A percentile compares a stretch with the other conserved stretches of the same genome.
phyloP scores from a whole-genome alignment of 2,113 vertebrate genomes.

The Lipotes vexillifer region DNA sequence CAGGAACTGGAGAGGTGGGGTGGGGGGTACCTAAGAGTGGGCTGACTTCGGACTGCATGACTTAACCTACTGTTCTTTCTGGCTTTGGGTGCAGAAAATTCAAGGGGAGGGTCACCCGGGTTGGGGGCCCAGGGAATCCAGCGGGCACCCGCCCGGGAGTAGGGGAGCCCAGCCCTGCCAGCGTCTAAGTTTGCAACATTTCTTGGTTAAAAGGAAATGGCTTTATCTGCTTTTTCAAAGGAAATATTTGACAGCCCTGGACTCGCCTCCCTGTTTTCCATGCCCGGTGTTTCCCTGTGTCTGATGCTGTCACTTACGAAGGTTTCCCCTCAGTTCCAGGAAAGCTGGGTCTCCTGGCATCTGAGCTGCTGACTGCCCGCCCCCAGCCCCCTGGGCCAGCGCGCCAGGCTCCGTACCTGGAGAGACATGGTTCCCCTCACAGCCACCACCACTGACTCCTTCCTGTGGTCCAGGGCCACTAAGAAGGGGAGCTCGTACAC shows the following conservation, averaged over 20 bases:
- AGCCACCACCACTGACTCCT: constrained; percentile 92
- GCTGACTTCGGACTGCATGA: neutral
- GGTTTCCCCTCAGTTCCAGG: accelerated
- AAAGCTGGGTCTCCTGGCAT: accelerated
- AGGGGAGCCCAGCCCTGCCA: too few species aligned
- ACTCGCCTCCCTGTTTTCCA: neutral
- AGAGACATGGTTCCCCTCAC: constrained; percentile 96
- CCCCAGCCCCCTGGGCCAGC: neutral
- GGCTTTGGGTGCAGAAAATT: neutral
- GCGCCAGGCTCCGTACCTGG: constrained; percentile 79
- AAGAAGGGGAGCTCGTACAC: constrained; percentile 97
- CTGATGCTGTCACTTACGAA: neutral
- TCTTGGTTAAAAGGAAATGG: neutral
- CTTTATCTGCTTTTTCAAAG: neutral
- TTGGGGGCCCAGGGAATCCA: neutral
- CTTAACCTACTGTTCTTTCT: accelerated
- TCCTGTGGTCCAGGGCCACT: constrained; percentile 96
- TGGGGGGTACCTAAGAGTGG: too few species aligned
- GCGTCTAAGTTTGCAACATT: neutral
- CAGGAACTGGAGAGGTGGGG: neutral
- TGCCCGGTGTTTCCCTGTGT: too few species aligned
- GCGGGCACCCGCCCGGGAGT: accelerated
- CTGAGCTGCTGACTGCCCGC: accelerated
- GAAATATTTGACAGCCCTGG: neutral
- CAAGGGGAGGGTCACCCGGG: neutral